Evolutionary conservation across 35 echinoderm and acorn worm species (phyloP).

Genomic region (Heliocidaris tuberculata): DNA sequence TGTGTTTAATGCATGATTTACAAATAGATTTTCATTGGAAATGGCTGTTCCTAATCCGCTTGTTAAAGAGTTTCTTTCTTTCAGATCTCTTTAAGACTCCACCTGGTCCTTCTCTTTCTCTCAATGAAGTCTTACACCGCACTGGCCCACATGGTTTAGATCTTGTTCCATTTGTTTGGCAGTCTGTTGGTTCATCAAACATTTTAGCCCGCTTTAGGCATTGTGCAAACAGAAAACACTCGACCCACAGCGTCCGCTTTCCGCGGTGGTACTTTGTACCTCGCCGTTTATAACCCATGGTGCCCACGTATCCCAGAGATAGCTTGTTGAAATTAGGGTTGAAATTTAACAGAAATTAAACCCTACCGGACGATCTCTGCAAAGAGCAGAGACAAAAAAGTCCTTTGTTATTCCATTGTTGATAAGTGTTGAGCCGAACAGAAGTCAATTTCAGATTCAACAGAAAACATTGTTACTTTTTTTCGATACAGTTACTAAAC

Average conservation of each 20-base stretch:
- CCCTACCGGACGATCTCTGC: slow-evolving; percentile 34
- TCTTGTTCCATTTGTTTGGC: slow-evolving; percentile 26
- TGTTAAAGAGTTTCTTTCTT: background rate
- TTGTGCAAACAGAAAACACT: slow-evolving; percentile 51
- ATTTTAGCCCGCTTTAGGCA: slow-evolving; percentile 47
- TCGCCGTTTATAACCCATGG: background rate
- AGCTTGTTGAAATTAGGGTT: slow-evolving; percentile 45
- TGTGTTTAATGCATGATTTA: slow-evolving; percentile 24
- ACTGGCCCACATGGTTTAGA: slow-evolving; percentile 10
- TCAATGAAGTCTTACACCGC: background rate
- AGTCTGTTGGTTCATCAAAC: slow-evolving; percentile 44
- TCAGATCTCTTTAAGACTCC: background rate
- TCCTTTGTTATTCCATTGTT: slow-evolving; percentile 23
- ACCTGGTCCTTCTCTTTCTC: background rate
- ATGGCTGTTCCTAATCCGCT: slow-evolving; percentile 43
- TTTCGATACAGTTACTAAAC: slow-evolving; percentile 11
- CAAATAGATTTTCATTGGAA: slow-evolving; percentile 26
- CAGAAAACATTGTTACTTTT: slow-evolving; percentile 35
- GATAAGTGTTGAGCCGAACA: slow-evolving; percentile 37
- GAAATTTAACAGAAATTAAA: slow-evolving; percentile 55
- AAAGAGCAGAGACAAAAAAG: background rate
- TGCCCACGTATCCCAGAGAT: background rate
- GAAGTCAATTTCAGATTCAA: slow-evolving; percentile 50
- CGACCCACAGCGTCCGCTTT: background rate
- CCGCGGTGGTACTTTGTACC: slow-evolving; percentile 30